Percentiles rank a stretch among this genome's conserved stretches.
Evolutionary conservation across 2,113 vertebrate species (phyloP).

Genomic region (Caracal caracal): DNA sequence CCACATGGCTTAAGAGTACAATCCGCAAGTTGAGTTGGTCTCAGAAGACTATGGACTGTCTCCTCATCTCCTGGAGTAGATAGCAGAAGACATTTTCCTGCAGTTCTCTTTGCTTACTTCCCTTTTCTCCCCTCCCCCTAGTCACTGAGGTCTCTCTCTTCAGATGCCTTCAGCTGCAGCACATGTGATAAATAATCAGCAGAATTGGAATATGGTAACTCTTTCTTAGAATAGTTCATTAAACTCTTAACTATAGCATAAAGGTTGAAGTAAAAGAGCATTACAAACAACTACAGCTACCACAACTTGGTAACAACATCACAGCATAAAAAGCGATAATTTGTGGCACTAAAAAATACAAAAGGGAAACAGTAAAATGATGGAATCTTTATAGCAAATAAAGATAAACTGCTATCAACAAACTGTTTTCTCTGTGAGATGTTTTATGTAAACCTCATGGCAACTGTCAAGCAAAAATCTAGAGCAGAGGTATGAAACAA

Average conservation of each 20-base stretch:
- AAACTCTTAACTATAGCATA: not conserved
- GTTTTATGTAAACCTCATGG: not conserved
- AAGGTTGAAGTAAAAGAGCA: not conserved
- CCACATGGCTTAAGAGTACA: not conserved
- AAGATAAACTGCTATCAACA: not conserved
- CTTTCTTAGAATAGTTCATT: not conserved
- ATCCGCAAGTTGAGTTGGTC: not conserved
- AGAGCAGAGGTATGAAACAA: not conserved
- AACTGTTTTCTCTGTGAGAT: not conserved
- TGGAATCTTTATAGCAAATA: not conserved
- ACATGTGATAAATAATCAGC: not conserved
- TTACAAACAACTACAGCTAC: not conserved
- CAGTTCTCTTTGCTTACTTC: not conserved
- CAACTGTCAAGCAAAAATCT: not conserved
- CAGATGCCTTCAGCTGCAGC: not conserved
- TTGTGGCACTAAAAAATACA: not conserved
- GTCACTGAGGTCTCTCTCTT: not conserved
- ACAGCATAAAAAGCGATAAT: not conserved
- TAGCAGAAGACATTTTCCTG: not conserved
- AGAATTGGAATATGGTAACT: not conserved
- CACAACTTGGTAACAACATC: not conserved
- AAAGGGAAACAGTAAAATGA: not conserved
- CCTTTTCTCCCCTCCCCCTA: not conserved
- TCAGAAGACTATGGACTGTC: not conserved
- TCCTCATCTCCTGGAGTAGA: not conserved